Percentiles rank a stretch among this genome's conserved stretches.
phyloP scores from a whole-genome alignment of 2,113 vertebrate genomes.

The Oreochromis tanganicae region DNA sequence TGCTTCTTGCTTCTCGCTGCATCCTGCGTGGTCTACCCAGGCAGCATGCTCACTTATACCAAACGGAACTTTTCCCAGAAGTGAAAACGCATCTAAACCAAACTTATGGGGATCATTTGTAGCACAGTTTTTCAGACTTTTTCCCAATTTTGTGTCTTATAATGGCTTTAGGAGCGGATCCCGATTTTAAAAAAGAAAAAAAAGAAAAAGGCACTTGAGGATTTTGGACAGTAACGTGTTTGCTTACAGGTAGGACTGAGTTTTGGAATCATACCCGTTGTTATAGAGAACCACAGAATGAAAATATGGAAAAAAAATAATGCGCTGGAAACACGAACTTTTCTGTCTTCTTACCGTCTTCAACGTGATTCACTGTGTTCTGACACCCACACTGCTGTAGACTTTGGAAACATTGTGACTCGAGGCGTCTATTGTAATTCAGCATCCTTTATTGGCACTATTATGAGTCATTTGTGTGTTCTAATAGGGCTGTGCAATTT shows the following conservation, averaged over 20 bases:
- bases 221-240: background rate
- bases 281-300: background rate
- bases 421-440: background rate
- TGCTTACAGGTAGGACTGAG: background rate
- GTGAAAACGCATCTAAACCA: background rate
- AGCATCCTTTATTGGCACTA: background rate
- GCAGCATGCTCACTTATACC: background rate
- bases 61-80: background rate
- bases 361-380: background rate
- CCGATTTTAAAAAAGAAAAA: background rate
- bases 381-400: background rate
- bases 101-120: background rate
- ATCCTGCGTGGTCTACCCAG: background rate
- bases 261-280: background rate
- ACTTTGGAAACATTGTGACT: background rate
- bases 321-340: background rate
- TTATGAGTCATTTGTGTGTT: conserved; percentile 4
- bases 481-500: background rate
- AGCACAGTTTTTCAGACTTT: background rate
- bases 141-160: accelerated
- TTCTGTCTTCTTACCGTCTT: background rate
- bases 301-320: background rate
- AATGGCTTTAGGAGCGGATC: background rate
- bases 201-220: background rate
- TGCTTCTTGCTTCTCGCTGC: background rate